Conservation (phyloP, 1,140 invertebrate species). For the Drosophila quadrilineata region DNA sequence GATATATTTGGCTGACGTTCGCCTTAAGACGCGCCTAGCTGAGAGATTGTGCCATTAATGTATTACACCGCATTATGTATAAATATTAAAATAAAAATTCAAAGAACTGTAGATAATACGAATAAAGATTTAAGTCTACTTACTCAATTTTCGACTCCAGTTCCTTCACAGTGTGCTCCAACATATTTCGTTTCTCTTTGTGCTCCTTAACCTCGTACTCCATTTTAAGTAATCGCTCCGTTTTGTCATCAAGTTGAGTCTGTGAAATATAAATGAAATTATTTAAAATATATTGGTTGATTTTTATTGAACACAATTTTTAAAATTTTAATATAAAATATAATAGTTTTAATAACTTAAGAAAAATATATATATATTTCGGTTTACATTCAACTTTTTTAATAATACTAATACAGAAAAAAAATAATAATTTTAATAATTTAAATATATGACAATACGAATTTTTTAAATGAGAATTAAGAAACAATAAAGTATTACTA, state of each 20-base stretch:
- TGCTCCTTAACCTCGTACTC: constrained; percentile 66
- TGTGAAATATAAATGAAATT: background rate
- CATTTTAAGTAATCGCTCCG: constrained; percentile 60
- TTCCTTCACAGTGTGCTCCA: constrained; percentile 61
- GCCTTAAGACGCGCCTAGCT: constrained; percentile 12
- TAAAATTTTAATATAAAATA: no score
- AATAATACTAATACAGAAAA: no score
- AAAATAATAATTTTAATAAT: no score
- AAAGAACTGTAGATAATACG: constrained; percentile 47
- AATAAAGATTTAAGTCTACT: constrained; percentile 49
- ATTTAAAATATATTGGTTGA: no score
- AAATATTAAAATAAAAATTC: constrained; percentile 55
- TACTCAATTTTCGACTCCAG: constrained; percentile 63
- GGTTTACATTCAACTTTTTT: no score
- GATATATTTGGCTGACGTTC: constrained; percentile 74
- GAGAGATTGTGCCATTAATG: constrained; percentile 72
- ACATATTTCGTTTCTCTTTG: constrained; percentile 42
- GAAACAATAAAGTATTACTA: no score
- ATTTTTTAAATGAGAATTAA: no score
- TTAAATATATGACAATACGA: no score
- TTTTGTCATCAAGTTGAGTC: constrained; percentile 73
- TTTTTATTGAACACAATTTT: no score
- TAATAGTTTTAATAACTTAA: no score
- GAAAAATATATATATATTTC: no score
- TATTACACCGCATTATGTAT: constrained; percentile 59